Evolutionary conservation across 2,113 vertebrate genomes (phyloP), one percentile per base, ranked within the genome.

Genomic region (Gambusia holbrooki): DNA sequence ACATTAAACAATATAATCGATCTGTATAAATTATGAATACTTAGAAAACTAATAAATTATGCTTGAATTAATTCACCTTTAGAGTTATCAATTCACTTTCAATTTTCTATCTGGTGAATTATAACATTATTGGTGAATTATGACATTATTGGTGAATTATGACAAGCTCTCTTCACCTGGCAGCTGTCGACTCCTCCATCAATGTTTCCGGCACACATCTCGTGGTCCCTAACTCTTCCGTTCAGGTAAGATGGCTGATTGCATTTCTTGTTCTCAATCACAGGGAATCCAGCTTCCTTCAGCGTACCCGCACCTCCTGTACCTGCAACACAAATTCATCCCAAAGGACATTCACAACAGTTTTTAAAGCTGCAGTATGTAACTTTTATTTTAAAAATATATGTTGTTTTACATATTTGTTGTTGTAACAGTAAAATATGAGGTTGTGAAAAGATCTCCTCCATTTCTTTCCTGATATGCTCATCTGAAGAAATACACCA

Each of bases 251-350:
- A 94, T 0, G 88, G 91, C 5, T 95, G 95, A 54, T 99, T 99
- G 51, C 97, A 99, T 75, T 97, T 80, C 86, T 97, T 98, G 73
- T 99, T 99, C 75, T 97, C 97, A 0, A 98, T 97, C 62, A 99
- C 97, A 0, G 97, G 97, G 85, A 99, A 96, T 7, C 96, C 96
- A 0, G 97, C 93, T 90, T 99, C 96, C 83, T 99, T 99, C 74
- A 99, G 95, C 14, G 63, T 0, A 0, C 96, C 97, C 1, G 61
- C 71, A 33, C 71, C 72, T 70, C 71, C 71, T 7, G 77, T 63
- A 33, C 28, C 77, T 80, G 71, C 14, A 51, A 64, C 66, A 69
- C 42, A 74, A 6, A 33, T 63, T 33, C 3, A 27, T 19, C 1
- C 25, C 10, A 27, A 35, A 12, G n/a, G 5, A 11, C 10, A 5